These are phyloP conservation scores for Gymnodraco acuticeps DNA, from an alignment of 2,797 vertebrate species.

Conservation along the genomic window DNA sequence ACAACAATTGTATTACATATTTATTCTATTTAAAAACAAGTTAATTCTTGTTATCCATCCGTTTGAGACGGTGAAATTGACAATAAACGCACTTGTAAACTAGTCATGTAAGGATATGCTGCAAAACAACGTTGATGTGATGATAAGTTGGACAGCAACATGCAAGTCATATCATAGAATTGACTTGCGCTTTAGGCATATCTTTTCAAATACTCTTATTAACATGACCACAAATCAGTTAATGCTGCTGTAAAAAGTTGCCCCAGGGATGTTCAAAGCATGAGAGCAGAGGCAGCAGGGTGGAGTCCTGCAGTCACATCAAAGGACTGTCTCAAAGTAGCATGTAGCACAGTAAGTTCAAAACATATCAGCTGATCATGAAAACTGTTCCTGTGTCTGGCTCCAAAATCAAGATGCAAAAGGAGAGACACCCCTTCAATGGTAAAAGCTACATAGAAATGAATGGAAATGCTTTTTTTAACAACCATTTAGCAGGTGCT, in stretches of 20 bases:
- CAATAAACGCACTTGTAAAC: too few relatives aligned
- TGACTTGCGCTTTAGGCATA: slow-evolving; percentile 2
- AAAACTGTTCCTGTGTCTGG: slow-evolving; percentile 26
- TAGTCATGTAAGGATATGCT: background rate
- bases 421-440: background rate
- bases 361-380: slow-evolving; percentile 30
- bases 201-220: slow-evolving; percentile 31
- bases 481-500: background rate
- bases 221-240: slow-evolving; percentile 37
- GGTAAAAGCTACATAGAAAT: background rate
- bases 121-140: slow-evolving; percentile 20
- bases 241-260: slow-evolving; percentile 45
- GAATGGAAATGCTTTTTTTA: slow-evolving; percentile 8
- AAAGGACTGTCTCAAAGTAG: slow-evolving; percentile 49
- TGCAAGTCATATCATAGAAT: slow-evolving; percentile 2
- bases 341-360: slow-evolving; percentile 18
- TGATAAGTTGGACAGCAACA: background rate
- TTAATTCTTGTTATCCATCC: background rate
- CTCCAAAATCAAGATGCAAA: slow-evolving; percentile 7
- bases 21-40: too few relatives aligned
- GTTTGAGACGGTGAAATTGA: too few relatives aligned
- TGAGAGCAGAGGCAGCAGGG: slow-evolving; percentile 46
- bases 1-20: too few relatives aligned
- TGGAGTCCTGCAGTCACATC: slow-evolving; percentile 58
- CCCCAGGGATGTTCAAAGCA: slow-evolving; percentile 40